These are phyloP conservation scores for Hemiprocne comata DNA, from an alignment of 2,113 vertebrate species.

Conservation along the genomic window DNA sequence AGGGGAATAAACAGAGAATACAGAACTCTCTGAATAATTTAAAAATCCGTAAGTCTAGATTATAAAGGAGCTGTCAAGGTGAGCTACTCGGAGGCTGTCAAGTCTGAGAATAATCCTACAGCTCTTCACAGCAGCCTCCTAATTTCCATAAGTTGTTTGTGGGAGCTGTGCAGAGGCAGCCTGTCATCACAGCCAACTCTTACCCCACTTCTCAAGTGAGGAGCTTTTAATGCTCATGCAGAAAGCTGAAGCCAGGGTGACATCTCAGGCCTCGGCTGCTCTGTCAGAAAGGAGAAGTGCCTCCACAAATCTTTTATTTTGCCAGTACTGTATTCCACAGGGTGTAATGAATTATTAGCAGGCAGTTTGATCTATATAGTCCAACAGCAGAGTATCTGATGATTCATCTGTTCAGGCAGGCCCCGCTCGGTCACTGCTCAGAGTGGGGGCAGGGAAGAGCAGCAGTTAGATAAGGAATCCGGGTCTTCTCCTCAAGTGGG, in stretches of 20 bases:
- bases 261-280: neutral
- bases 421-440: neutral
- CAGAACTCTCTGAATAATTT: slow-evolving; percentile 55
- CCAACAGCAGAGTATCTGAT: neutral
- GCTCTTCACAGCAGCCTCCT: slow-evolving; percentile 20
- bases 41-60: slow-evolving; percentile 12
- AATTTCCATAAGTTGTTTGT: neutral
- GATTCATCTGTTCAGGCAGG: neutral
- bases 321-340: neutral
- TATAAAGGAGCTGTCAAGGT: slow-evolving; percentile 47
- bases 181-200: neutral
- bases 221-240: neutral
- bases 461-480: neutral
- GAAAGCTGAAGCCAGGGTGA: neutral
- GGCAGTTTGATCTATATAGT: neutral
- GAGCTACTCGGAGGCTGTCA: neutral
- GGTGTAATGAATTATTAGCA: neutral
- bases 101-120: slow-evolving; percentile 10
- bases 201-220: neutral
- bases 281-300: neutral
- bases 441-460: too few species aligned
- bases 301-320: neutral
- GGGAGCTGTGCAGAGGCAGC: neutral
- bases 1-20: slow-evolving; percentile 33
- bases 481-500: neutral